phyloP scores from a whole-genome alignment of 2,888 invertebrate species.

The Mylabris sibirica region DNA sequence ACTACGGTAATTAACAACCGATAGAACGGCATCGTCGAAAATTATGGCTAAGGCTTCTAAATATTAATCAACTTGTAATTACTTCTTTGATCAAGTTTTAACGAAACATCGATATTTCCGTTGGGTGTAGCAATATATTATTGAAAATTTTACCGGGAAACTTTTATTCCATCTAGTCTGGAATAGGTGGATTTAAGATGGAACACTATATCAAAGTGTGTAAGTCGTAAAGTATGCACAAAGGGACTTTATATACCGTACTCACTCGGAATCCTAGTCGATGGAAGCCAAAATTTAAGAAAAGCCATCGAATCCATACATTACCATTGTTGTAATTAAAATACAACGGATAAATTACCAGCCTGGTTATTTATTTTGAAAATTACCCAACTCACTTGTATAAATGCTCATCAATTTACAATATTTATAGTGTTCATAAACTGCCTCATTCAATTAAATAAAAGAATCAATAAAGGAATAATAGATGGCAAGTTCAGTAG shows the following conservation, averaged over 20 bases:
- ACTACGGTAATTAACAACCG: background rate
- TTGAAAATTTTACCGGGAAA: too few relatives aligned
- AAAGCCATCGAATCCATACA: too few relatives aligned
- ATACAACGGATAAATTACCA: background rate
- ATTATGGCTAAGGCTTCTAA: too few relatives aligned
- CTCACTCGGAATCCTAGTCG: background rate
- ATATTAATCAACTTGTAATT: slow-evolving; percentile 31
- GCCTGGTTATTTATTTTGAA: too few relatives aligned
- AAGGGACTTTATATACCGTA: too few relatives aligned
- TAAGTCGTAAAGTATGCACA: too few relatives aligned
- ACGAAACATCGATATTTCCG: slow-evolving; percentile 30
- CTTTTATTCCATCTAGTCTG: too few relatives aligned
- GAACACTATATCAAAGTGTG: too few relatives aligned
- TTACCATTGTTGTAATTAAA: too few relatives aligned
- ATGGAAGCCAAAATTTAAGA: background rate
- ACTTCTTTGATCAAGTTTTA: slow-evolving; percentile 30
- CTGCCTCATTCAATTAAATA: background rate
- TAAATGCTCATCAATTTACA: slow-evolving; percentile 18
- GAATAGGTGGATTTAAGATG: too few relatives aligned
- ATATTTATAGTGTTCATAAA: background rate
- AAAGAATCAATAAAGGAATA: background rate
- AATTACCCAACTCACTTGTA: slow-evolving; percentile 23
- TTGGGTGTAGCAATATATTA: too few relatives aligned
- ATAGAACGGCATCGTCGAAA: too few relatives aligned
- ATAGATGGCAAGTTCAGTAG: background rate